Percentiles rank a stretch among this genome's conserved stretches.
These are phyloP conservation scores for Mesocentrotus franciscanus DNA, from an alignment of 53 echinoderm and acorn worm species.

Conservation along the genomic window DNA sequence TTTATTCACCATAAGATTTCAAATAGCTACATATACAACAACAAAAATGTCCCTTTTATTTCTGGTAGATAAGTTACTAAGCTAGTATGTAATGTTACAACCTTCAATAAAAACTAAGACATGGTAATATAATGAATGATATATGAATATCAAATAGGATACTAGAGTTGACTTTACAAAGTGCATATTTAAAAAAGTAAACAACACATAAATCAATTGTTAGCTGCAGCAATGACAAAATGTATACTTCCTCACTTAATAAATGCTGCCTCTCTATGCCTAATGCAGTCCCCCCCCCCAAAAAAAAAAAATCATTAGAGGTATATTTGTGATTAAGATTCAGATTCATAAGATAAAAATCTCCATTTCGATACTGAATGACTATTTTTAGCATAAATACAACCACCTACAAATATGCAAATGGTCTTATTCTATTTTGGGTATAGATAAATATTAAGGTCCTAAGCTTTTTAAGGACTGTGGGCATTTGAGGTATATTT, in stretches of 20 bases:
- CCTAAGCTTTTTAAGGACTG: too few relatives aligned
- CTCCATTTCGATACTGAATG: neutral
- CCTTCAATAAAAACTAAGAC: conserved; percentile 36
- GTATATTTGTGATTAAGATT: neutral
- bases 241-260: neutral
- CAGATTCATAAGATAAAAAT: neutral
- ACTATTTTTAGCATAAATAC: neutral
- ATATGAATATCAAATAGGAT: conserved; percentile 58
- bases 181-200: conserved; percentile 47
- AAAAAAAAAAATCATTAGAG: neutral
- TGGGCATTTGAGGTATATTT: neutral
- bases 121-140: neutral
- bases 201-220: neutral
- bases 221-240: conserved; percentile 52
- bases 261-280: neutral
- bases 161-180: conserved; percentile 8
- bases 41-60: conserved; percentile 45
- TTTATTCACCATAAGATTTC: conserved; percentile 60
- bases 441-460: too few relatives aligned
- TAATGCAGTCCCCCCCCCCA: neutral
- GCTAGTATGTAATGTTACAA: conserved; percentile 28
- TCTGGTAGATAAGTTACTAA: conserved; percentile 30
- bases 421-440: too few relatives aligned
- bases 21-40: conserved; percentile 68
- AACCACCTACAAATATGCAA: too few relatives aligned